These are phyloP conservation scores for Ictidomys tridecemlineatus DNA, from an alignment of 2,113 vertebrate genomes.

Conservation along the genomic window DNA sequence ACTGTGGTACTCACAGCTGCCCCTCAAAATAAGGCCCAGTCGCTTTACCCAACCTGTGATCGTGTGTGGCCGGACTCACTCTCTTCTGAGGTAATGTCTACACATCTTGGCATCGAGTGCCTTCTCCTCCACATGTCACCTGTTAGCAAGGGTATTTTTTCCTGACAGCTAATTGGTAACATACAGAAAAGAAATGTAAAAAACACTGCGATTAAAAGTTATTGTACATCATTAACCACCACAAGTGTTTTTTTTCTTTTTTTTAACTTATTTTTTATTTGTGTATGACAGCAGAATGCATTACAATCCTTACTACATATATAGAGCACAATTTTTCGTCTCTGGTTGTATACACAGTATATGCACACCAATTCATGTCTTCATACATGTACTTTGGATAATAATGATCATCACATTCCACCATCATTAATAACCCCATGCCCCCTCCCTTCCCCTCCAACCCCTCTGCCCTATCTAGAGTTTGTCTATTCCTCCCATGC, in stretches of 20 bases:
- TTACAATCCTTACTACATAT: no score
- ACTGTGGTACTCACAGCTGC: background rate
- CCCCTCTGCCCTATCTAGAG: no score
- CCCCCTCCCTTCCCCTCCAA: no score
- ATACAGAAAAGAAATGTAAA: background rate
- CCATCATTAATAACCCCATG: no score
- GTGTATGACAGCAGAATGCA: no score
- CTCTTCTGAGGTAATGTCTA: conserved; percentile 63
- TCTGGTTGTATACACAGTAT: no score
- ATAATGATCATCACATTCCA: no score
- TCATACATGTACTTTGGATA: no score
- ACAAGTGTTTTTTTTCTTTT: background rate
- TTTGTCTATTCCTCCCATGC: no score
- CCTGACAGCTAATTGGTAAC: conserved; percentile 42
- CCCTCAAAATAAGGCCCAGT: background rate
- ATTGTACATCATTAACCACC: background rate
- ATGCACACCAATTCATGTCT: no score
- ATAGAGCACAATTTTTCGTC: no score
- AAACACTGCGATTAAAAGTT: background rate
- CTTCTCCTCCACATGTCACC: conserved; percentile 29
- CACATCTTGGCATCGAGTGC: conserved; percentile 26
- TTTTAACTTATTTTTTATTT: no score
- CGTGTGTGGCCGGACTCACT: background rate
- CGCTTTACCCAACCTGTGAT: background rate
- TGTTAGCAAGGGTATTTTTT: conserved; percentile 11